Conservation (phyloP, 2,113 vertebrate genomes). For the Caracal caracal region DNA sequence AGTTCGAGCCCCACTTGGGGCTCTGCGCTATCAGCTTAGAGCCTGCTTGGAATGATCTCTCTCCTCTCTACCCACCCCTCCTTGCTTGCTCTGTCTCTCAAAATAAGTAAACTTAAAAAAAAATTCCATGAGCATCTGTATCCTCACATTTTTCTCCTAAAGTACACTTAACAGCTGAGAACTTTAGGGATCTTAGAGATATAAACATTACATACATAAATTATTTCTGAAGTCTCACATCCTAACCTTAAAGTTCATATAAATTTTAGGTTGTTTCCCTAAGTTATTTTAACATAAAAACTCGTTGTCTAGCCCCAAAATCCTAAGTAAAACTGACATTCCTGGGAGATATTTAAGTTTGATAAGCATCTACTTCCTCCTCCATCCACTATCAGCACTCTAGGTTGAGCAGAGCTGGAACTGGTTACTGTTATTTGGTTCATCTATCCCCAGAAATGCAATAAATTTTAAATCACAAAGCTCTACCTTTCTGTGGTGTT, state of each 20-base stretch:
- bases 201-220: not conserved
- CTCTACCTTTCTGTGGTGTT: not conserved
- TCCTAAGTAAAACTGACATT: slow-evolving; percentile 5
- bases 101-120: too few relatives aligned
- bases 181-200: not conserved
- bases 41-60: too few relatives aligned
- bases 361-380: not conserved
- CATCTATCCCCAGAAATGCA: not conserved
- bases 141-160: not conserved
- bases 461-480: slow-evolving; percentile 28
- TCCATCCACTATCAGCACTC: not conserved
- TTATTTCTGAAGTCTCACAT: not conserved
- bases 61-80: too few relatives aligned
- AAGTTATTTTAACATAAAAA: slow-evolving; percentile 24
- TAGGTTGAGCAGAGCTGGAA: not conserved
- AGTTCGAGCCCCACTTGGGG: too few relatives aligned
- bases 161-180: not conserved
- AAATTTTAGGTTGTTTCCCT: not conserved
- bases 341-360: not conserved
- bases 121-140: not conserved
- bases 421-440: not conserved
- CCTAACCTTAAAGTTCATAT: not conserved
- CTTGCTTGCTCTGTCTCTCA: too few relatives aligned
- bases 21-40: too few relatives aligned
- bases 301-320: not conserved